A percentile compares a stretch with the other conserved stretches of the same genome.
These are phyloP conservation scores for Sorex araneus DNA, from an alignment of 2,113 vertebrate species.

Conservation along the genomic window DNA sequence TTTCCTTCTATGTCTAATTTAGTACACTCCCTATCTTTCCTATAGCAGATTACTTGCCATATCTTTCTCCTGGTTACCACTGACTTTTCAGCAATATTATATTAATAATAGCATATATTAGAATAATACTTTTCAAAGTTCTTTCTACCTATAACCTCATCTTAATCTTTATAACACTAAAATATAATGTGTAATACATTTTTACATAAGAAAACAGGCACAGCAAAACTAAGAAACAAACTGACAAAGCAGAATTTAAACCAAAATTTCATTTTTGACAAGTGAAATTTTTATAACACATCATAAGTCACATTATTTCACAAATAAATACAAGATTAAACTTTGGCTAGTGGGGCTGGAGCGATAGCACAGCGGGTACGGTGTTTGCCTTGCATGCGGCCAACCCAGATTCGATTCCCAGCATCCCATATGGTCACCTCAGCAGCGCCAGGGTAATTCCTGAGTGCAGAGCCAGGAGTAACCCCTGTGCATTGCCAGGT, in stretches of 20 bases:
- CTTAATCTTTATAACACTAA: slow-evolving; percentile 43
- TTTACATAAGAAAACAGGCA: slow-evolving; percentile 29
- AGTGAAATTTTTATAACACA: no score
- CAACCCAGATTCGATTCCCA: no score
- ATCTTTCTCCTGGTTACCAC: not conserved
- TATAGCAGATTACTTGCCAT: not conserved
- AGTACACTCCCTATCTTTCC: not conserved
- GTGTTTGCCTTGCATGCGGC: no score
- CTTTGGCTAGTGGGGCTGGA: not conserved
- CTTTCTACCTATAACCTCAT: slow-evolving; percentile 59
- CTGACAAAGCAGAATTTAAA: slow-evolving; percentile 20
- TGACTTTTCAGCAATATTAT: slow-evolving; percentile 29
- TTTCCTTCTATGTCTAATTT: slow-evolving; percentile 44
- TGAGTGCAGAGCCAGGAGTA: no score
- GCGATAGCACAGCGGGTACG: no score
- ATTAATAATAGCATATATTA: slow-evolving; percentile 23
- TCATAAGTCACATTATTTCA: slow-evolving; percentile 22
- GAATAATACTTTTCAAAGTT: slow-evolving; percentile 60
- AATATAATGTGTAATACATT: slow-evolving; percentile 5
- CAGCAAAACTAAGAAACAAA: slow-evolving; percentile 34
- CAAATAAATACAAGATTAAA: slow-evolving; percentile 55
- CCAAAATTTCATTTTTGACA: slow-evolving; percentile 32
- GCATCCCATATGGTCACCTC: no score
- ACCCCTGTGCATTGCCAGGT: no score
- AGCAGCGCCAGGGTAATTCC: no score